Evolutionary conservation across 2,888 invertebrate genomes (phyloP).

Genomic region (Pachycephus smyrnensis): DNA sequence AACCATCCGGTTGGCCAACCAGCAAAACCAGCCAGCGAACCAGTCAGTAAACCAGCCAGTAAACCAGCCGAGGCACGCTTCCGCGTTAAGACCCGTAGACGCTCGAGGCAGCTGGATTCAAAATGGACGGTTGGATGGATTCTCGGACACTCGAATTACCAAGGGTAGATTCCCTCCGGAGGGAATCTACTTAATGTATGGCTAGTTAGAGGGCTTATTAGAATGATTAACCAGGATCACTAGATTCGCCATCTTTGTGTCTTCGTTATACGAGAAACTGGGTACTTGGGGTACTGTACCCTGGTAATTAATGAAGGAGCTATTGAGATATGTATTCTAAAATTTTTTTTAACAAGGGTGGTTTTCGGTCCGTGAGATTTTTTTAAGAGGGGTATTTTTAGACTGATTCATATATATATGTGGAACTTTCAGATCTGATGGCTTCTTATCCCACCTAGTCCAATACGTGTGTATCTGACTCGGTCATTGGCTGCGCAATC

Average conservation of each 20-base stretch:
- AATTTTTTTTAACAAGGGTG: no score
- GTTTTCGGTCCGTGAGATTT: no score
- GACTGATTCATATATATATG: not conserved
- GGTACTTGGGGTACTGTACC: not conserved
- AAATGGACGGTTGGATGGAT: slow-evolving; percentile 18
- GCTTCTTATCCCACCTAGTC: not conserved
- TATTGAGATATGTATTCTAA: not conserved
- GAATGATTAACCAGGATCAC: slow-evolving; percentile 18
- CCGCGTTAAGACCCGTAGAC: not conserved
- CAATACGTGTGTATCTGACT: not conserved
- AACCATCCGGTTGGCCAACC: not conserved
- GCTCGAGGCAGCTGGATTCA: not conserved
- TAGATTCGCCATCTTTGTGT: not conserved
- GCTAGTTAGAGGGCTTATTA: slow-evolving; percentile 29
- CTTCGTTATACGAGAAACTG: not conserved
- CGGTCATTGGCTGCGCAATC: slow-evolving; percentile 48
- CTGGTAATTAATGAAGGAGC: not conserved
- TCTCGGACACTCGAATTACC: slow-evolving; percentile 30
- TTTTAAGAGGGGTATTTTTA: not conserved
- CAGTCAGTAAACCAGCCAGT: no score
- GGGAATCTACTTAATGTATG: not conserved
- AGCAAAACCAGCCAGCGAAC: slow-evolving; percentile 29
- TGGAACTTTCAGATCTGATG: no score
- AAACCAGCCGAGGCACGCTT: slow-evolving; percentile 17
- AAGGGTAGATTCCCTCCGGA: slow-evolving; percentile 27